Evolutionary conservation across 2,113 vertebrate genomes (phyloP), one percentile per base, ranked within the genome.

Genomic region (Trogon surrucura): DNA sequence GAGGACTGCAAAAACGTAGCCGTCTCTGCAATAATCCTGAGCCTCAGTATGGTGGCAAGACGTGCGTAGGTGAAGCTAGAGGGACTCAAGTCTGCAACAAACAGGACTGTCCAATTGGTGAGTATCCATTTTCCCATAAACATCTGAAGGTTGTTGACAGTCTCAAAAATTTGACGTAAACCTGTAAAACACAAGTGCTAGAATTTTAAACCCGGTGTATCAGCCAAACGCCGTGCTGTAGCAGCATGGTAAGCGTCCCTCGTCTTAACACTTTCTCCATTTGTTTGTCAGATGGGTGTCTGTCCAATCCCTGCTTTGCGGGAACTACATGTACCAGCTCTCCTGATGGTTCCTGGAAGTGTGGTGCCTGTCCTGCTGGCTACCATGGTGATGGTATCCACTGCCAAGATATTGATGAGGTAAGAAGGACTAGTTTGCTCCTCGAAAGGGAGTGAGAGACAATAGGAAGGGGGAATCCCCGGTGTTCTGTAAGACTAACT

Each of bases 241-340:
- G 53, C n/a, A 69, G 14, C 21, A 64, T 16, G 27, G 23, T 60
- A 80, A 62, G 29, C 2, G 0, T 53, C 25, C 30, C 38, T 79
- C 20, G 32, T n/a, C 13, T 5, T 50, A 90, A 58, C 8, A 36
- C 50, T 72, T 48, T 70, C 34, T 80, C 41, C 10, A 2, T 32
- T 80, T 80, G 45, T 89, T 96, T 96, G 87, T 69, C 97, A 99
- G 99, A 99, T 93, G 99, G 99, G 45, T 99, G 99, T 89, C 98
- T 99, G 64, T 99, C 99, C 83, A 99, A 98, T 85, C 99, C 99
- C 38, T 99, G 99, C 97, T 99, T 99, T 95, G 97, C 98, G 2
- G 99, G 99, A 12, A 56, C 98, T 70, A 98, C 97, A 3, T 99
- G 99, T 96, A 99, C 97, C 38, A 99, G 99, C 77, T 99, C 98